Base-by-base conservation (phyloP, 2,113 vertebrate genomes). In the Oostethus manadensis region DNA sequence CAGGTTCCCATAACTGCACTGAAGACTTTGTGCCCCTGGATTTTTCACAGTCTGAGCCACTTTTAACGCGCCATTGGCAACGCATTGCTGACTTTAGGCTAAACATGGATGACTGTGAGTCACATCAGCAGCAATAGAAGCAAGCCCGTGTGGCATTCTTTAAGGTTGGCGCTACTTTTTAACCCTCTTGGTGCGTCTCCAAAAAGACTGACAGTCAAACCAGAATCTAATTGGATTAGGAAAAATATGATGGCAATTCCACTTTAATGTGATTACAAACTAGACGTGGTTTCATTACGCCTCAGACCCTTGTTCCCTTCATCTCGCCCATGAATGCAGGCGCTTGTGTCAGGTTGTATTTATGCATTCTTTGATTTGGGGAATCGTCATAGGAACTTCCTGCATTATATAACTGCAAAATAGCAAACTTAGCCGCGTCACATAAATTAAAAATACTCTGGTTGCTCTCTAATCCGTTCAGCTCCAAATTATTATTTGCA, bases 21-120 rank as follows among this genome's bases (percentile, higher is more conserved):
- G 51, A 58, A 23, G 40, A 60, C 51, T 68, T 62, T 71, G 67
- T 68, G 51, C 55, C 62, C 64, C 20, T 42, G 42, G 64, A 71
- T 71, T 68, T 60, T 55, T 76, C 69, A 81, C 69, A 73, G 71
- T 74, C 64, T 49, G 15, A 76, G 35, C n/a, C 68, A 62, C 10
- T 70, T 78, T 73, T 68, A 70, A 77, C 50, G 43, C 63, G 47
- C 64, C 57, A 76, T 81, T 77, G 61, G 78, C 66, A 81, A 79
- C 57, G 75, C 78, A 62, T 77, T 72, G 63, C 67, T 64, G 1
- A 61, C 63, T 68, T 79, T 62, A 60, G 56, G 61, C 51, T 64
- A 11, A 75, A 56, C 58, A 71, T 35, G 7, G 40, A 45, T 56
- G 56, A 21, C 47, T 46, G 49, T 48, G 43, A 44, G 46, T 74